These are phyloP conservation scores for Panonychus citri DNA, from an alignment of 1,140 invertebrate genomes.

Conservation along the genomic window DNA sequence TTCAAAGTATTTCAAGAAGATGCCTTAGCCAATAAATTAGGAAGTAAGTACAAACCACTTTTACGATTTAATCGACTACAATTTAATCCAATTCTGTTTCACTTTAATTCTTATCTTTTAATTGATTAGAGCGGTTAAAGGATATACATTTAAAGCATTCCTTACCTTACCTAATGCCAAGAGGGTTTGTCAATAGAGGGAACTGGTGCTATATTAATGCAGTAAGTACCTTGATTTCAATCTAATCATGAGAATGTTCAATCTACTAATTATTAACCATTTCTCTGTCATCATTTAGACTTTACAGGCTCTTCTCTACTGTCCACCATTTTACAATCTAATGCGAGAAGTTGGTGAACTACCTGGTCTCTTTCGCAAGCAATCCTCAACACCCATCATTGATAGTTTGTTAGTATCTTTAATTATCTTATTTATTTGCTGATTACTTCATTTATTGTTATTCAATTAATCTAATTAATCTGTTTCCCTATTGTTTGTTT, in stretches of 20 bases:
- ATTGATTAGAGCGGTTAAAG: slow-evolving; percentile 2
- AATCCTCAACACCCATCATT: slow-evolving; percentile 60
- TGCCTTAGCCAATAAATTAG: not conserved
- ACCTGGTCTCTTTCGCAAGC: slow-evolving; percentile 25
- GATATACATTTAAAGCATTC: slow-evolving; percentile 12
- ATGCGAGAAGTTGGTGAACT: slow-evolving; percentile 37
- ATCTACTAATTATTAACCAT: slow-evolving; percentile 2
- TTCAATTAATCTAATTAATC: not conserved
- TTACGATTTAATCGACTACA: not conserved
- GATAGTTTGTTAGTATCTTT: slow-evolving; percentile 53
- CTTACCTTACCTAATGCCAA: slow-evolving; percentile 27
- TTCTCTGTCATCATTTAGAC: slow-evolving; percentile 16
- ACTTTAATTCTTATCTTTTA: not conserved
- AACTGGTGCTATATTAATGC: slow-evolving; percentile 94
- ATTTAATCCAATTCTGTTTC: not conserved
- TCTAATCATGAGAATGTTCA: not conserved
- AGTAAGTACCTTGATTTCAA: slow-evolving; percentile 14
- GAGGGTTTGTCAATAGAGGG: slow-evolving; percentile 65
- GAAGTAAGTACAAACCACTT: not conserved
- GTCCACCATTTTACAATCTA: slow-evolving; percentile 78
- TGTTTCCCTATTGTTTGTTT: not conserved
- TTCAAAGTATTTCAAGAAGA: not conserved
- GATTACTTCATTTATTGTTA: slow-evolving; percentile 1
- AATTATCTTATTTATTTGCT: not conserved
- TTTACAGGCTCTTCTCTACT: slow-evolving; percentile 50